These are phyloP conservation scores for Pentalonia nigronervosa DNA, from an alignment of 1,140 invertebrate species.

Conservation along the genomic window DNA sequence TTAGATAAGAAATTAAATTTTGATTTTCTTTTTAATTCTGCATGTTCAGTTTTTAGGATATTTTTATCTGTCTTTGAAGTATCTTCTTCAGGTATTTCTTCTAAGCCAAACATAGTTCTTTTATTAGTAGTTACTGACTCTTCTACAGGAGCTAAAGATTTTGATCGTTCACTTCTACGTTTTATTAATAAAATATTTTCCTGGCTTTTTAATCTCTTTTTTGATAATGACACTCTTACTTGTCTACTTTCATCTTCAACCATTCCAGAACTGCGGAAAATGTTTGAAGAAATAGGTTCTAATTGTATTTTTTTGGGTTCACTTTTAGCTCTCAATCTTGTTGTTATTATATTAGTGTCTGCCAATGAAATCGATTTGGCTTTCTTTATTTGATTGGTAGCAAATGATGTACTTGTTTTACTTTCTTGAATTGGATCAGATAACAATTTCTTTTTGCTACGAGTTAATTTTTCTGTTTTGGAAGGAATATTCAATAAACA, in stretches of 20 bases:
- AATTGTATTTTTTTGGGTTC: neutral
- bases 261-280: slow-evolving; percentile 19
- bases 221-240: slow-evolving; percentile 27
- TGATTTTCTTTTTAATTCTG: neutral
- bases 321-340: neutral
- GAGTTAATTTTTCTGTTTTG: neutral
- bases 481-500: neutral
- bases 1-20: slow-evolving; percentile 34
- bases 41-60: neutral
- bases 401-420: neutral
- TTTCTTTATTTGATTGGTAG: neutral
- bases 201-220: slow-evolving; percentile 15
- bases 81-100: slow-evolving; percentile 39
- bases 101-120: slow-evolving; percentile 8
- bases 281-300: neutral
- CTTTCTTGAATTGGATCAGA: neutral
- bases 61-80: neutral
- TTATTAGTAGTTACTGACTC: neutral
- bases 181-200: neutral
- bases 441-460: neutral
- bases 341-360: neutral
- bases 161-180: slow-evolving; percentile 35
- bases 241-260: slow-evolving; percentile 22
- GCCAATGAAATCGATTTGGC: neutral
- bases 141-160: slow-evolving; percentile 16